Percentiles rank a stretch among this genome's conserved stretches.
These are phyloP conservation scores for Apostichopus parvimensis DNA, from an alignment of 35 echinoderm and acorn worm genomes.

Conservation along the genomic window DNA sequence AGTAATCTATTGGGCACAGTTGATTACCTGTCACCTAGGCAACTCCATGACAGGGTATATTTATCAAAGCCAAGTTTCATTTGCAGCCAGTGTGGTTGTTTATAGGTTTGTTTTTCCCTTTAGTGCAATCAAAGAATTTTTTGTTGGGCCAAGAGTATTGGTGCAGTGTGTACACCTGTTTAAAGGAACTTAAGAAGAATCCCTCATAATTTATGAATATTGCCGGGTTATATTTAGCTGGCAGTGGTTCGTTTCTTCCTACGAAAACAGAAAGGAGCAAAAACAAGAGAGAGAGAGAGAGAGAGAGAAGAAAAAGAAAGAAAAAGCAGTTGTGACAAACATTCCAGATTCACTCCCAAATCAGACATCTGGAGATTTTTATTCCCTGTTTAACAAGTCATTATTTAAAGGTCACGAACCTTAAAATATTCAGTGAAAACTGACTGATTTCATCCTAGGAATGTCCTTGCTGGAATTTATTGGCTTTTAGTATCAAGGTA, in stretches of 20 bases:
- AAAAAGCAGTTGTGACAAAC: background rate
- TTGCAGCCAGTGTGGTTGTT: conserved; percentile 32
- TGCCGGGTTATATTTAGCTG: conserved; percentile 15
- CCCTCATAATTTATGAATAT: background rate
- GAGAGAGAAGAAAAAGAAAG: background rate
- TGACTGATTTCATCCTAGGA: background rate
- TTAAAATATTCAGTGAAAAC: background rate
- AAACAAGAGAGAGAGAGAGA: background rate
- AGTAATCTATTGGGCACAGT: conserved; percentile 21
- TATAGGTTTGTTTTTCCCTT: conserved; percentile 38
- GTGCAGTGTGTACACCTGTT: conserved; percentile 33
- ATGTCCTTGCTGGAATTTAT: background rate
- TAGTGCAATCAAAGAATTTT: conserved; percentile 17
- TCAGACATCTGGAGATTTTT: background rate
- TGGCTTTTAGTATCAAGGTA: background rate
- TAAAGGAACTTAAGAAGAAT: background rate
- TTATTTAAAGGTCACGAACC: background rate
- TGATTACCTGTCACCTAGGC: conserved; percentile 19
- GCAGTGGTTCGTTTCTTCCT: background rate
- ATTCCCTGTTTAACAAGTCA: background rate
- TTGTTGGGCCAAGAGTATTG: background rate
- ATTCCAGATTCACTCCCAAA: background rate
- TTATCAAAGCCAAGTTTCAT: conserved; percentile 21
- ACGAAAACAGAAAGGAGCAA: background rate
- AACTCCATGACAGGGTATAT: conserved; percentile 23